Evolutionary conservation across 2,888 invertebrate species (phyloP).

Genomic region (Chalcis sispes): DNA sequence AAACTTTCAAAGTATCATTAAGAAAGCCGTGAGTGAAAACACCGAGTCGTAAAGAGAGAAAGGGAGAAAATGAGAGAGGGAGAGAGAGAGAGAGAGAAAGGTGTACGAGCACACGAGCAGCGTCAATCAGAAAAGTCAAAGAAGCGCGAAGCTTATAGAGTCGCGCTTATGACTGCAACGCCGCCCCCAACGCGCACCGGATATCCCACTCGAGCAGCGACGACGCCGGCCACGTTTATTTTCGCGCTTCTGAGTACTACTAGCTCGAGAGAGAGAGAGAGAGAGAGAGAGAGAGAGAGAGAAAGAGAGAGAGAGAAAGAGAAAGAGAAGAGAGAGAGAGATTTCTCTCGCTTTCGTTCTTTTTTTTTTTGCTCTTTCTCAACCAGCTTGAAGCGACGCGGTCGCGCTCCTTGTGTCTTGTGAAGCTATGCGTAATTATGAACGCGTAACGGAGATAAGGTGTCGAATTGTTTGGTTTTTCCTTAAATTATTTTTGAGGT

Average conservation of each 20-base stretch:
- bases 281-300: too few species aligned
- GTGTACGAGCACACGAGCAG: conserved; percentile 38
- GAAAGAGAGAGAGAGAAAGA: too few species aligned
- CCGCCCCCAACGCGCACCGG: not conserved
- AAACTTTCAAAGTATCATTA: conserved; percentile 58
- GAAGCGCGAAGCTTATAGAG: conserved; percentile 44
- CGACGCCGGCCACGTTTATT: conserved; percentile 45
- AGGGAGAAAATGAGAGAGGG: too few species aligned
- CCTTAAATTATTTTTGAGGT: too few species aligned
- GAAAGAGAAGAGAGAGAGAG: too few species aligned
- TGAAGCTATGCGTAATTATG: too few species aligned
- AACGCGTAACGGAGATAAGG: too few species aligned
- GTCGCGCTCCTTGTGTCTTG: too few species aligned
- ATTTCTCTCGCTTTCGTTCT: not conserved
- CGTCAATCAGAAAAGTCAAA: conserved; percentile 58
- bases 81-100: too few species aligned
- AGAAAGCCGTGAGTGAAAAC: conserved; percentile 56
- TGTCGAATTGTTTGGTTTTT: too few species aligned
- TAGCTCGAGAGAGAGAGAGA: too few species aligned
- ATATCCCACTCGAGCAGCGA: not conserved
- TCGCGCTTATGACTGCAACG: not conserved
- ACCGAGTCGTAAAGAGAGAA: conserved; percentile 53
- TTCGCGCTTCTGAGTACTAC: conserved; percentile 58
- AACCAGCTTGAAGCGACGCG: too few species aligned
- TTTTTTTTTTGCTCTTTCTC: conserved; percentile 18